Evolutionary conservation across 2,888 invertebrate genomes (phyloP).

Genomic region (Nycteola revayana): DNA sequence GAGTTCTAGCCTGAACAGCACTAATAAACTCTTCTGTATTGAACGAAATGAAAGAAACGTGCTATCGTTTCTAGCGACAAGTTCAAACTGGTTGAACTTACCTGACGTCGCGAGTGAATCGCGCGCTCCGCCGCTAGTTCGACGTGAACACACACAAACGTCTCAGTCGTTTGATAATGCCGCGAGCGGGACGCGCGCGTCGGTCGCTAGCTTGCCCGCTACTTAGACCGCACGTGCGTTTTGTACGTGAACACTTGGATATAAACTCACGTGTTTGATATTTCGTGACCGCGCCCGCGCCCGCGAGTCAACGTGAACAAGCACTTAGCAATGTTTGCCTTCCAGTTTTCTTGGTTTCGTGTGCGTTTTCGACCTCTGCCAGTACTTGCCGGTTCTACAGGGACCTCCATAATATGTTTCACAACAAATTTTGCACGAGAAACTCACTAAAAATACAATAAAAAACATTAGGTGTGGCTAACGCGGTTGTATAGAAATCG

Average conservation of each 20-base stretch:
- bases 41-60: slow-evolving; percentile 15
- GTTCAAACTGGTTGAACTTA: slow-evolving; percentile 18
- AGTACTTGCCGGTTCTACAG: no score
- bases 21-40: slow-evolving; percentile 23
- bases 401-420: no score
- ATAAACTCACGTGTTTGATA: slow-evolving; percentile 26
- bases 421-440: no score
- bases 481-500: no score
- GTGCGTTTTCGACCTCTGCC: no score
- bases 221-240: slow-evolving; percentile 29
- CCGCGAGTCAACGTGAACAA: slow-evolving; percentile 18
- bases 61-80: slow-evolving; percentile 11
- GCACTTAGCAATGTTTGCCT: no score
- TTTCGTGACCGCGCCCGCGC: slow-evolving; percentile 24
- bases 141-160: slow-evolving; percentile 29
- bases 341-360: no score
- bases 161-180: slow-evolving; percentile 22
- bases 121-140: slow-evolving; percentile 24
- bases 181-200: slow-evolving; percentile 19
- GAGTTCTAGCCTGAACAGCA: slow-evolving; percentile 19
- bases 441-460: no score
- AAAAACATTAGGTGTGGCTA: no score
- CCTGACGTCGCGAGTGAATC: slow-evolving; percentile 23
- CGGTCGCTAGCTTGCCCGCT: slow-evolving; percentile 24
- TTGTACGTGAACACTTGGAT: slow-evolving; percentile 29